These are phyloP conservation scores for Aldrovandia affinis DNA, from an alignment of 2,797 vertebrate species.

Conservation along the genomic window DNA sequence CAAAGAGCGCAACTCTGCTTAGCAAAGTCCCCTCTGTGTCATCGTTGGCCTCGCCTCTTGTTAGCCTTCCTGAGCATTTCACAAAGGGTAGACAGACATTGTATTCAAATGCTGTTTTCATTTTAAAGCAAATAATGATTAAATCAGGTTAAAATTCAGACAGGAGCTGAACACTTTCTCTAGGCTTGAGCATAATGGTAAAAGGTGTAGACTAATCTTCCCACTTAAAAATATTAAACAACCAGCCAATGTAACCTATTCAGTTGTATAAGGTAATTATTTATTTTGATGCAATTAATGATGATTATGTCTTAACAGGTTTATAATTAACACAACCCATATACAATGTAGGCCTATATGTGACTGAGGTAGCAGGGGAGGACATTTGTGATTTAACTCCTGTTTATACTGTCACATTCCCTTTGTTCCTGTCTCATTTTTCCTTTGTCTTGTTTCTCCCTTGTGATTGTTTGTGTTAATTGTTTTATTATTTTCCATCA, in stretches of 20 bases:
- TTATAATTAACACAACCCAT: not conserved
- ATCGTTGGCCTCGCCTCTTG: slow-evolving; percentile 39
- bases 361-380: not conserved
- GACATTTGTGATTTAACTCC: not conserved
- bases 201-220: no score
- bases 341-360: no score
- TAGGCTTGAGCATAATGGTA: not conserved
- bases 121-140: slow-evolving; percentile 72
- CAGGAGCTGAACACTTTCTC: not conserved
- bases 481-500: no score
- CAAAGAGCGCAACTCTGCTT: slow-evolving; percentile 60
- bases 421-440: no score
- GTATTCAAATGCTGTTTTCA: slow-evolving; percentile 38
- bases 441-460: no score
- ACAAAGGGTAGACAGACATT: not conserved
- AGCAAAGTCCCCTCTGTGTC: slow-evolving; percentile 72
- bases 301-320: no score
- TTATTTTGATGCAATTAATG: not conserved
- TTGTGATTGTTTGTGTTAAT: no score
- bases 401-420: no score
- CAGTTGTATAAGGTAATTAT: not conserved
- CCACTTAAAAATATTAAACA: not conserved
- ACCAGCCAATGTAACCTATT: slow-evolving; percentile 9
- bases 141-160: slow-evolving; percentile 63
- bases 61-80: slow-evolving; percentile 38